These are phyloP conservation scores for Lasioglossum baleicum DNA, from an alignment of 1,140 invertebrate genomes.

Conservation along the genomic window DNA sequence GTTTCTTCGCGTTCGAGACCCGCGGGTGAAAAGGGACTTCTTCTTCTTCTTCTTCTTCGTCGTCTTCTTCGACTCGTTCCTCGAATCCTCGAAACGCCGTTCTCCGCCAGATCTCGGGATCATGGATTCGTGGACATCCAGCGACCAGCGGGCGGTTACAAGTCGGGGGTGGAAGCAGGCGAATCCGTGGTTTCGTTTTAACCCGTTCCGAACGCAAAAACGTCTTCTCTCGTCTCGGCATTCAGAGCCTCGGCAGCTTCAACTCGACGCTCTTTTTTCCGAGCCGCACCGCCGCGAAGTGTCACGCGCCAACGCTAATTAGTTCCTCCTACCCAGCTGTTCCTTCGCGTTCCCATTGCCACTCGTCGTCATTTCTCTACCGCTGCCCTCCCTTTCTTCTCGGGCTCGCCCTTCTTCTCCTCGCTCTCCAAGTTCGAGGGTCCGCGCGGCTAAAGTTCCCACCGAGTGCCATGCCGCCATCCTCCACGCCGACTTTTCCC, in stretches of 20 bases:
- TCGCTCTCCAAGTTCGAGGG: not conserved
- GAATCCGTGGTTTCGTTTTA: conserved; percentile 33
- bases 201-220: conserved; percentile 26
- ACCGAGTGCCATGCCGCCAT: not conserved
- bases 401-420: not conserved
- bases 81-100: too few relatives aligned
- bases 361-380: not conserved
- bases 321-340: conserved; percentile 25
- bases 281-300: not conserved
- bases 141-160: not conserved
- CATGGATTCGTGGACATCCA: not conserved
- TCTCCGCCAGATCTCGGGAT: not conserved
- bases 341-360: not conserved
- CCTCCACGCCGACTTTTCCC: not conserved
- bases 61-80: not conserved
- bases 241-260: not conserved
- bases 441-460: not conserved
- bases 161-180: not conserved
- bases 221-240: too few relatives aligned
- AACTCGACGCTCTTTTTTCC: conserved; percentile 19
- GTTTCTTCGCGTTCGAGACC: conserved; percentile 34
- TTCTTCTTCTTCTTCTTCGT: not conserved
- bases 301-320: conserved; percentile 46
- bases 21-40: conserved; percentile 28
- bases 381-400: conserved; percentile 5